A percentile compares a stretch with the other conserved stretches of the same genome.
phyloP scores from a whole-genome alignment of 2,797 vertebrate species.

The Pangasius sanitwongsei region DNA sequence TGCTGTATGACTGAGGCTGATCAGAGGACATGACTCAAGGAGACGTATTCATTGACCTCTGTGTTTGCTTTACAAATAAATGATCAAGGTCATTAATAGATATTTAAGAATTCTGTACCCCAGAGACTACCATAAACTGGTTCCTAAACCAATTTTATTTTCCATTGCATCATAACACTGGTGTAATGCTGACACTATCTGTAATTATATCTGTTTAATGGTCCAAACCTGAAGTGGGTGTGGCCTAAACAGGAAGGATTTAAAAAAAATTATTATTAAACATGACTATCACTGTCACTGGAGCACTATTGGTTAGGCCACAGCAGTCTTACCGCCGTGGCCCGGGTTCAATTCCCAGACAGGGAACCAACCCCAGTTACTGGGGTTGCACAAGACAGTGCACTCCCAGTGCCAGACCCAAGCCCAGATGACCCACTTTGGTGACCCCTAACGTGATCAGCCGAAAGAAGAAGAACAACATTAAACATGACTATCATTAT shows the following conservation, averaged over 20 bases:
- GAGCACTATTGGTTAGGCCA: slow-evolving; percentile 48
- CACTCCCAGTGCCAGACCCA: too few relatives aligned
- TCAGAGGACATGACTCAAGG: slow-evolving; percentile 2
- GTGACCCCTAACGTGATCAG: too few relatives aligned
- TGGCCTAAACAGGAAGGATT: too few relatives aligned
- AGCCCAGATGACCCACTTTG: too few relatives aligned
- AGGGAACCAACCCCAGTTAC: slow-evolving; percentile 61
- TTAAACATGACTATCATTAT: neutral
- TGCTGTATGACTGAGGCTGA: slow-evolving; percentile 25
- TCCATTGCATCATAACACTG: neutral
- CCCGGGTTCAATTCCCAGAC: slow-evolving; percentile 77
- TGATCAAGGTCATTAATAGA: slow-evolving; percentile 3
- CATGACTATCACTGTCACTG: too few relatives aligned
- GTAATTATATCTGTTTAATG: neutral
- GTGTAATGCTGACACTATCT: neutral
- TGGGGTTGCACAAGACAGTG: too few relatives aligned
- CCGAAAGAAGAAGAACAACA: too few relatives aligned
- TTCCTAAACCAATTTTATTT: neutral
- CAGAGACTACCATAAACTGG: neutral
- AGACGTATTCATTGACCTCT: slow-evolving; percentile 18
- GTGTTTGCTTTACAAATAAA: slow-evolving; percentile 19
- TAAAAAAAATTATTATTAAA: neutral
- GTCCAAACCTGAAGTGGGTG: neutral
- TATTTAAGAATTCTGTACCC: neutral
- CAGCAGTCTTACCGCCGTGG: slow-evolving; percentile 74